Conservation (phyloP, 2,888 invertebrate species). For the Drosophila monieri region DNA sequence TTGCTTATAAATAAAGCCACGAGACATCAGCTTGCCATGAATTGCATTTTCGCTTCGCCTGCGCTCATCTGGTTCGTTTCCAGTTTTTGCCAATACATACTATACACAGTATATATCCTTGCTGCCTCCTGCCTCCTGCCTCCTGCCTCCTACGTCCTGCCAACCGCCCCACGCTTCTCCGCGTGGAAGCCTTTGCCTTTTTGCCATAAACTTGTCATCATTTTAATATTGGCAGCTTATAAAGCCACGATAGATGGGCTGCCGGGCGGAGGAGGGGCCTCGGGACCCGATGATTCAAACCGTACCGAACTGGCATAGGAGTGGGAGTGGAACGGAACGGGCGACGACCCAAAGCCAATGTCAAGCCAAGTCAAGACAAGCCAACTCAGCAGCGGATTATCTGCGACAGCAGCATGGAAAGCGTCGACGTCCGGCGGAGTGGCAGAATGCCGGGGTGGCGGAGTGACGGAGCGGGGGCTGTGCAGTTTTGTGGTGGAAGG, state of each 20-base stretch:
- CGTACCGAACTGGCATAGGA: conserved; percentile 8
- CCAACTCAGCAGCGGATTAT: conserved; percentile 79
- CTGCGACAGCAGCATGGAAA: conserved; percentile 71
- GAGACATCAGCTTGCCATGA: conserved; percentile 71
- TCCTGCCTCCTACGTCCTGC: not conserved
- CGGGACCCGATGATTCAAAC: conserved; percentile 5
- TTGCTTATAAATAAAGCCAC: conserved; percentile 54
- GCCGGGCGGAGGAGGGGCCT: not conserved
- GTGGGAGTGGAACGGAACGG: conserved; percentile 10
- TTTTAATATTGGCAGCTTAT: conserved; percentile 80
- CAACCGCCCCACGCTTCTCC: not conserved
- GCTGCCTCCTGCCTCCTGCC: not conserved
- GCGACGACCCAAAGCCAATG: conserved; percentile 74
- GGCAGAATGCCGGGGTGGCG: not conserved
- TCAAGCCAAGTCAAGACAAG: conserved; percentile 80
- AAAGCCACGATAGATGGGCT: conserved; percentile 69
- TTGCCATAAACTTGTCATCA: conserved; percentile 75
- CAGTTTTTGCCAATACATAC: conserved; percentile 19
- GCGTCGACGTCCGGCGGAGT: conserved; percentile 61
- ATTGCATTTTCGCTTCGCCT: conserved; percentile 67
- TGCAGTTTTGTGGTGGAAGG: not conserved
- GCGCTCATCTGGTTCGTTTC: conserved; percentile 19
- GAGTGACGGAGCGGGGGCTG: not conserved
- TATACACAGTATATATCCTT: not conserved
- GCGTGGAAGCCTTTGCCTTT: conserved; percentile 39